Evolutionary conservation across 1,140 invertebrate species (phyloP).

Genomic region (Pseudomyrmex cubaensis): DNA sequence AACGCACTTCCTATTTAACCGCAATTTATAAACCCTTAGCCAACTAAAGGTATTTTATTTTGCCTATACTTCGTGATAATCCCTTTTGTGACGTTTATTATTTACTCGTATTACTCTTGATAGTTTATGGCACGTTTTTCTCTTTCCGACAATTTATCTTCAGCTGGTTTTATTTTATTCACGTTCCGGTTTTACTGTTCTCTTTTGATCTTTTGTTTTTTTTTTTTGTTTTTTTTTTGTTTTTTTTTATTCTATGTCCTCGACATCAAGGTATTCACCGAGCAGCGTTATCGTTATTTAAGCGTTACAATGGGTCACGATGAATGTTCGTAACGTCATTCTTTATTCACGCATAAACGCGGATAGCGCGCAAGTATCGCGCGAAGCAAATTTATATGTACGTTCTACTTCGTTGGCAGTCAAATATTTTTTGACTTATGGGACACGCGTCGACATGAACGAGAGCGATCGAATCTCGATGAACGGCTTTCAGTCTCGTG

Average conservation of each 20-base stretch:
- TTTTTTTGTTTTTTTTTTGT: neutral
- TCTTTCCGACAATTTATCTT: slow-evolving; percentile 19
- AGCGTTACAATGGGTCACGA: slow-evolving; percentile 16
- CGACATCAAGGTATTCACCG: slow-evolving; percentile 21
- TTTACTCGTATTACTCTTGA: slow-evolving; percentile 4
- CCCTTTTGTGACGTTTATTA: slow-evolving; percentile 26
- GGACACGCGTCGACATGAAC: slow-evolving; percentile 49
- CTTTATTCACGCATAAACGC: slow-evolving; percentile 48
- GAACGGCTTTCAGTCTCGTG: slow-evolving; percentile 45
- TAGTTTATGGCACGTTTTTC: neutral
- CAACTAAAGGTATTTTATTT: slow-evolving; percentile 28
- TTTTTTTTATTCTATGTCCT: neutral
- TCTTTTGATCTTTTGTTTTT: neutral
- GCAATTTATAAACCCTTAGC: slow-evolving; percentile 53
- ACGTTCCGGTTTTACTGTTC: neutral
- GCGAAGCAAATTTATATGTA: slow-evolving; percentile 56
- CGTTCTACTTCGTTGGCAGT: slow-evolving; percentile 39
- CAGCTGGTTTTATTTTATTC: neutral
- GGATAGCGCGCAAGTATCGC: slow-evolving; percentile 49
- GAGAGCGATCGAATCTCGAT: slow-evolving; percentile 60
- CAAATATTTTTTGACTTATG: slow-evolving; percentile 64
- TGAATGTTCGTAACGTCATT: slow-evolving; percentile 53
- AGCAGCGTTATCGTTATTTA: neutral
- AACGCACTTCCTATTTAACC: slow-evolving; percentile 48
- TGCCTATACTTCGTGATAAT: slow-evolving; percentile 19